Evolutionary conservation across 2,888 invertebrate species (phyloP).

Genomic region (Cephus rjabovi): DNA sequence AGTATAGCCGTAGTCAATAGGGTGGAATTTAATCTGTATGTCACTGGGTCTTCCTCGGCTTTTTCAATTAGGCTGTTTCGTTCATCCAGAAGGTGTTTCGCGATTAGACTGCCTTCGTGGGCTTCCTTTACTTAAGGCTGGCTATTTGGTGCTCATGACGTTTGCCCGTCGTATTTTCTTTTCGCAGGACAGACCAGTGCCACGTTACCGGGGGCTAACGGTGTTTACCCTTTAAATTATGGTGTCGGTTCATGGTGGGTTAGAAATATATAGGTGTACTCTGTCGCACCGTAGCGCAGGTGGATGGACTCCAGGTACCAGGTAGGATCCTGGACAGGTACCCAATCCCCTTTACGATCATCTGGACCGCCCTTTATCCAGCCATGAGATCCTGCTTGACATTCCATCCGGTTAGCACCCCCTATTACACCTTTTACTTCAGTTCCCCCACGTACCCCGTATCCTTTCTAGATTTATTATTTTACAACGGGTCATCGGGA

Average conservation of each 20-base stretch:
- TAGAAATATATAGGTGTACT: not conserved
- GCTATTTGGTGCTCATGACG: not conserved
- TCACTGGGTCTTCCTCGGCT: not conserved
- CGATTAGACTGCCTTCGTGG: not conserved
- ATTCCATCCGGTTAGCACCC: constrained; percentile 10
- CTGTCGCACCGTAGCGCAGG: not conserved
- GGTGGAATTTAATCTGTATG: not conserved
- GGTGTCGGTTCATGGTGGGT: not conserved
- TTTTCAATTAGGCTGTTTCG: not conserved
- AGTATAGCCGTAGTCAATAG: not conserved
- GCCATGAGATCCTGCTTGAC: not conserved
- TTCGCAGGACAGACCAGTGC: not conserved
- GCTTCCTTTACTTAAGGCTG: not conserved
- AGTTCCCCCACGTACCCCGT: not conserved
- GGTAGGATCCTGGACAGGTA: constrained; percentile 5
- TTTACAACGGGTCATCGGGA: constrained; percentile 26
- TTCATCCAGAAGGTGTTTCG: not conserved
- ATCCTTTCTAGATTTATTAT: constrained; percentile 29
- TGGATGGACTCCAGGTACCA: not conserved
- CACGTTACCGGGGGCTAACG: not conserved
- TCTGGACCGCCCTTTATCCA: not conserved
- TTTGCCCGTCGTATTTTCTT: not conserved
- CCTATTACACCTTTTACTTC: not conserved
- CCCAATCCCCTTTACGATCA: constrained; percentile 1
- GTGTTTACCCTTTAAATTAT: constrained; percentile 7